Conservation (phyloP, 2,888 invertebrate genomes). For the Hydropsyche betteni region DNA sequence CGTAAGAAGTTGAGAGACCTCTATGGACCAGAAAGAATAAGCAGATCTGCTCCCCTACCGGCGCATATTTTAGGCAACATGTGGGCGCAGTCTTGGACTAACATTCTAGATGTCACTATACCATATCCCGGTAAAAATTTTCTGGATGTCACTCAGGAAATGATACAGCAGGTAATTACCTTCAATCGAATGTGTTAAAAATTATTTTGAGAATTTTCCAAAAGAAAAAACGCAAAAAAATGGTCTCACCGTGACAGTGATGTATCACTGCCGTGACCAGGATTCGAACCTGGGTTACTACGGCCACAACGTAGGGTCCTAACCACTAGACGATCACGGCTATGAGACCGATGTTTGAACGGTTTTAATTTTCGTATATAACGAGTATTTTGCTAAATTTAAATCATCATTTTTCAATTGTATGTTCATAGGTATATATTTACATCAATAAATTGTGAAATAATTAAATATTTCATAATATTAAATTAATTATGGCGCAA, state of each 20-base stretch:
- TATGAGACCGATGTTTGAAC: conserved; percentile 15
- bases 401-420: no score
- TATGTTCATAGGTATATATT: no score
- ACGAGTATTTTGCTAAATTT: no score
- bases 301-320: conserved; percentile 54
- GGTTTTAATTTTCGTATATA: neutral
- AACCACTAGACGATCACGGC: conserved; percentile 52
- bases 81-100: conserved; percentile 90
- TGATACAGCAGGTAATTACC: conserved; percentile 74
- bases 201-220: neutral
- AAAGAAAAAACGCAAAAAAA: conserved; percentile 26
- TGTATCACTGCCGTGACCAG: conserved; percentile 42
- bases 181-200: neutral
- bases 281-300: conserved; percentile 52
- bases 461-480: no score
- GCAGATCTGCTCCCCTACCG: conserved; percentile 82
- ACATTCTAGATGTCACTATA: conserved; percentile 80
- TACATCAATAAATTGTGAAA: no score
- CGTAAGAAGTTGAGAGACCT: conserved; percentile 82
- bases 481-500: no score
- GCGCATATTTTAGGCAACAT: conserved; percentile 89
- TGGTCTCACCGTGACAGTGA: conserved; percentile 38
- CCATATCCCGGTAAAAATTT: conserved; percentile 87
- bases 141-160: conserved; percentile 84
- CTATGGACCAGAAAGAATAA: conserved; percentile 85